phyloP scores from a whole-genome alignment of 2,888 invertebrate species.

The Mythimna lalbum region DNA sequence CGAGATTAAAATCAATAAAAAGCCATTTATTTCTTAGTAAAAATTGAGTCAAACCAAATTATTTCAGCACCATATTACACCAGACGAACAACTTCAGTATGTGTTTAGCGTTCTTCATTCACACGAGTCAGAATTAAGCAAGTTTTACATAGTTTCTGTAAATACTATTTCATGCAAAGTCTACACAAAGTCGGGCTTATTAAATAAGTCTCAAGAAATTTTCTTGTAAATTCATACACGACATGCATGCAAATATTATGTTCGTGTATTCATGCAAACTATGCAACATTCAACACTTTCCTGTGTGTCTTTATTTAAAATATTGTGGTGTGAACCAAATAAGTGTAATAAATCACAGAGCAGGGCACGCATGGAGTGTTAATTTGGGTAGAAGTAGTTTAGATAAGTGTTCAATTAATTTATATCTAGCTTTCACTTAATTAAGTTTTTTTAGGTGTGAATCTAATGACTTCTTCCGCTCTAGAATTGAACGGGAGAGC shows the following conservation, averaged over 20 bases:
- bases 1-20: no score
- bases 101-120: not conserved
- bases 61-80: not conserved
- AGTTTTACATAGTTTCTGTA: not conserved
- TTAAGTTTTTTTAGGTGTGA: no score
- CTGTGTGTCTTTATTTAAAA: conserved; percentile 39
- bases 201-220: conserved; percentile 10
- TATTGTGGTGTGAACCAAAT: conserved; percentile 22
- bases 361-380: conserved; percentile 3
- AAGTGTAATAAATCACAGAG: conserved; percentile 14
- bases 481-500: no score
- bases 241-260: conserved; percentile 31
- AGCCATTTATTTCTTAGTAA: no score
- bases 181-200: not conserved
- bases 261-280: conserved; percentile 24
- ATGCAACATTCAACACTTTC: conserved; percentile 25
- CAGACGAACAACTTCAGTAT: not conserved
- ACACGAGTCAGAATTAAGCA: not conserved
- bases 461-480: no score
- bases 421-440: no score
- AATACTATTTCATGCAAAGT: conserved; percentile 3
- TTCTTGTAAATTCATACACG: conserved; percentile 12
- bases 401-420: no score
- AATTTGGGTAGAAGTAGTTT: not conserved
- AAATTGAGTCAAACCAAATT: not conserved